phyloP scores from a whole-genome alignment of 1,140 invertebrate genomes.

The Coelopa frigida region DNA sequence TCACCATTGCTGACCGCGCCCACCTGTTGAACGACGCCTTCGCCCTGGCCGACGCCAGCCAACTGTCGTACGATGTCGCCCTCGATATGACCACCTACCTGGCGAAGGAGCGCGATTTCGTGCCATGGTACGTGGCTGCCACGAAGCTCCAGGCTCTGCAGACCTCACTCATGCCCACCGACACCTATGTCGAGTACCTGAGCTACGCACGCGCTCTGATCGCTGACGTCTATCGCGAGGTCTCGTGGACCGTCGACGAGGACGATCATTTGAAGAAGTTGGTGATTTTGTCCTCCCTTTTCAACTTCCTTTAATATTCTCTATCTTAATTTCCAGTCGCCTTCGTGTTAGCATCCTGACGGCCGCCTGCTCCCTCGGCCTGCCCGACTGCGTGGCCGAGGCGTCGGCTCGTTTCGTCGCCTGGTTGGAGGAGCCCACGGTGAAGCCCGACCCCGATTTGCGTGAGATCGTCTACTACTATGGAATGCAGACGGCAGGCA shows the following conservation, averaged over 20 bases:
- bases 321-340: slow-evolving; percentile 45
- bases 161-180: slow-evolving; percentile 45
- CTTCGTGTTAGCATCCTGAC: slow-evolving; percentile 51
- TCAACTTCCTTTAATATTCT: background rate
- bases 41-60: slow-evolving; percentile 64
- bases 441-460: slow-evolving; percentile 67
- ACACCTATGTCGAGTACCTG: slow-evolving; percentile 52
- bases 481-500: slow-evolving; percentile 48
- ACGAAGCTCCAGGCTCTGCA: slow-evolving; percentile 52
- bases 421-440: slow-evolving; percentile 49
- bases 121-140: slow-evolving; percentile 65
- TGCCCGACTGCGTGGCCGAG: slow-evolving; percentile 52
- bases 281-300: slow-evolving; percentile 15
- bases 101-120: slow-evolving; percentile 55
- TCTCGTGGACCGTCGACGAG: slow-evolving; percentile 54
- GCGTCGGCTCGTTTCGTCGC: slow-evolving; percentile 50
- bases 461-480: slow-evolving; percentile 60
- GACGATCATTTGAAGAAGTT: slow-evolving; percentile 52
- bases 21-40: slow-evolving; percentile 82
- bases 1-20: slow-evolving; percentile 68
- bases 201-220: slow-evolving; percentile 52
- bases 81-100: slow-evolving; percentile 64
- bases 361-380: slow-evolving; percentile 53
- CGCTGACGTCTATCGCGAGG: slow-evolving; percentile 45
- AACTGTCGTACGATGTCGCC: slow-evolving; percentile 58